Conservation (phyloP, 2,888 invertebrate genomes). For the Coenonympha arcania region DNA sequence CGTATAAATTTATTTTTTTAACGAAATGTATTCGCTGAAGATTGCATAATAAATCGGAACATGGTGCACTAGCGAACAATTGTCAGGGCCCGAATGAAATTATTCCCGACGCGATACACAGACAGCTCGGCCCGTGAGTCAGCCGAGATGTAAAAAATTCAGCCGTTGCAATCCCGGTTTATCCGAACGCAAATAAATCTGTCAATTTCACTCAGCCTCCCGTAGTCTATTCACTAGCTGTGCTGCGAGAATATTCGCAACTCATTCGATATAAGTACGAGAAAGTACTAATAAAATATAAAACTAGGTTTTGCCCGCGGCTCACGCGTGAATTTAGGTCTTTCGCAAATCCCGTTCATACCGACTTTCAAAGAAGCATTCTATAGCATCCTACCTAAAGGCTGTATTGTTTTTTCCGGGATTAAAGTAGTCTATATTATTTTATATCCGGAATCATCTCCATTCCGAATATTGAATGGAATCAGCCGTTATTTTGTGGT, state of each 20-base stretch:
- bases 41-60: conserved; percentile 10
- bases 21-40: conserved; percentile 3
- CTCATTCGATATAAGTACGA: conserved; percentile 22
- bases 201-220: conserved; percentile 70
- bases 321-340: too few relatives aligned
- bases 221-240: conserved; percentile 43
- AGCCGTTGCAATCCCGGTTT: conserved; percentile 56
- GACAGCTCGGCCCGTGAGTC: conserved; percentile 26
- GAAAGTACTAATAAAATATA: too few relatives aligned
- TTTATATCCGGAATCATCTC: too few relatives aligned
- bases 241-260: conserved; percentile 28
- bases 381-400: background rate
- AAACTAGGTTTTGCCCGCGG: background rate
- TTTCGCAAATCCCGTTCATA: too few relatives aligned
- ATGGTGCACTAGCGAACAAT: conserved; percentile 21
- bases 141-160: conserved; percentile 60
- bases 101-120: conserved; percentile 32
- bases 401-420: background rate
- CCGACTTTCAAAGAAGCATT: too few relatives aligned
- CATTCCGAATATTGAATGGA: too few relatives aligned
- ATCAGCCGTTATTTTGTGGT: too few relatives aligned
- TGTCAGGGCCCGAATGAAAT: conserved; percentile 34
- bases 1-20: conserved; percentile 3
- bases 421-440: too few relatives aligned
- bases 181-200: conserved; percentile 73